Evolutionary conservation across 2,888 invertebrate genomes (phyloP).

Genomic region (Carpatolechia fugitivella): DNA sequence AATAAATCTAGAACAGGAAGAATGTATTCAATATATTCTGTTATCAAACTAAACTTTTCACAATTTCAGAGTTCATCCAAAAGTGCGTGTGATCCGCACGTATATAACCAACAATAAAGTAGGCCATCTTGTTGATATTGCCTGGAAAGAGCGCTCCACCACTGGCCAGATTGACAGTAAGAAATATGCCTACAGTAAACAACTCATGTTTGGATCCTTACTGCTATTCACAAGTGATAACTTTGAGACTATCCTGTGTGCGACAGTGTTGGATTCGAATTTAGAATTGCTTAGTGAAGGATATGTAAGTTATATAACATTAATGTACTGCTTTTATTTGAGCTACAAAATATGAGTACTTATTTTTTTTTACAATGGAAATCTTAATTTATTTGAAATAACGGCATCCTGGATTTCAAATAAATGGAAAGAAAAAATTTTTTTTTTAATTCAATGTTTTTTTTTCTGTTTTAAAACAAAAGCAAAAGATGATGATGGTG

Average conservation of each 20-base stretch:
- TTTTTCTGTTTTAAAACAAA: too few species aligned
- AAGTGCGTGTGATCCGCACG: constrained; percentile 64
- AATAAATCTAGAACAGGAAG: not conserved
- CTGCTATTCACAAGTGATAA: constrained; percentile 84
- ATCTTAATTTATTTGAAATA: too few species aligned
- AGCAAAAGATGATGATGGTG: too few species aligned
- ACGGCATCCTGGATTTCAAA: too few species aligned
- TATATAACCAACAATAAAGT: constrained; percentile 60
- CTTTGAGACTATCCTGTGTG: constrained; percentile 84
- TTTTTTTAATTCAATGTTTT: too few species aligned
- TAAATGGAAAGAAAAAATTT: too few species aligned
- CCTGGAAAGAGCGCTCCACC: constrained; percentile 47
- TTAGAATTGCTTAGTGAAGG: constrained; percentile 71
- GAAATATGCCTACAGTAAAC: constrained; percentile 57
- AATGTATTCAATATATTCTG: not conserved
- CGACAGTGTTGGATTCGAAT: constrained; percentile 80
- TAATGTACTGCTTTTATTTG: constrained; percentile 18
- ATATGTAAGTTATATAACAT: constrained; percentile 78
- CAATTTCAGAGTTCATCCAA: constrained; percentile 61
- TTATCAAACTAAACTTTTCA: constrained; percentile 6
- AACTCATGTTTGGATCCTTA: constrained; percentile 85
- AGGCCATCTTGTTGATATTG: constrained; percentile 64
- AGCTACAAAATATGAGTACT: not conserved
- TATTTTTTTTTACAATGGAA: too few species aligned
- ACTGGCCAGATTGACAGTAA: constrained; percentile 38